Evolutionary conservation across 2,113 vertebrate species (phyloP), one percentile per base, ranked within the genome.

Genomic region (Passer montanus): DNA sequence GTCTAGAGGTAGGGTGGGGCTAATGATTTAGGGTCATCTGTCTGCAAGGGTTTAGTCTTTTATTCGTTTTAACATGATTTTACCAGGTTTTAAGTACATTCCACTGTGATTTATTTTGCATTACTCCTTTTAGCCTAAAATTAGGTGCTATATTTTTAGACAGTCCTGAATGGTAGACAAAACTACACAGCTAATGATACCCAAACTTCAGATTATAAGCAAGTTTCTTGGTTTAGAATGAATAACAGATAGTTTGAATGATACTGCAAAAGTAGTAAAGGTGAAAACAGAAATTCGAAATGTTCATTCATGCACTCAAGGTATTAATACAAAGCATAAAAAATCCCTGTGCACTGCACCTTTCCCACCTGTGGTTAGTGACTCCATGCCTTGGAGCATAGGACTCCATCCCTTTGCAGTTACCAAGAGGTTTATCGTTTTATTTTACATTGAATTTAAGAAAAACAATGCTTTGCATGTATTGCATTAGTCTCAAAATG

Each of bases 311-410:
- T 78, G 39, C 4, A 27, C 7, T 81, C 12, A 30, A 27, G n/a
- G 15, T 90, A 49, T 20, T 41, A 33, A 77, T 44, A n/a, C 4
- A 39, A 53, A 91, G 52, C 72, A 33, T 46, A 39, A 56, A 27
- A 66, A 53, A 10, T 78, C 13, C 23, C 31, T 85, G 0, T 82
- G 46, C 2, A 1, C 16, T 82, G 33, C 8, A 1, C 1, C 66
- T 79, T 88, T 90, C 53, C 28, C 15, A 10, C 43, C 49, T 0
- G 0, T 60, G 22, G 9, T 43, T 72, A 56, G 64, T 66, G 50
- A 77, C 18, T 75, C 43, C 23, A 33, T 53, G n/a, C 39, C 12
- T 41, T 41, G 39, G 39, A 41, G 39, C 39, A 41, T 41, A 11
- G 39, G 39, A 41, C 39, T 41, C 39, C 39, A 41, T 12, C 39